These are phyloP conservation scores for Sarcophaga carnaria DNA, from an alignment of 2,888 invertebrate species.

Conservation along the genomic window DNA sequence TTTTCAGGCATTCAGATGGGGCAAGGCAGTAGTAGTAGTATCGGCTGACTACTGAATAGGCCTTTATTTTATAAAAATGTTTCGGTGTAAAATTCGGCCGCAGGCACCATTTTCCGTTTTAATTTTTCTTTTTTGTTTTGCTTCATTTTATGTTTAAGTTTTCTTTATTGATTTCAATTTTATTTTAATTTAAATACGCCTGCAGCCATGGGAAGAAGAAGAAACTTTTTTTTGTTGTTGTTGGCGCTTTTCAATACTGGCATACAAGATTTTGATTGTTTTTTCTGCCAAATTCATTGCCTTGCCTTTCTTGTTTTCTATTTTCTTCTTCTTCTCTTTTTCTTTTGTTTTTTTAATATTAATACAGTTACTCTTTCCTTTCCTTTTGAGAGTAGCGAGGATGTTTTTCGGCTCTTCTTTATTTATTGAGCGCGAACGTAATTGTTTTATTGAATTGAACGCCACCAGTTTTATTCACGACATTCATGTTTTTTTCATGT, in stretches of 20 bases:
- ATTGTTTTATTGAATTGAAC: too few species aligned
- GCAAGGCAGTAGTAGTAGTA: too few species aligned
- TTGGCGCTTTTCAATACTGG: slow-evolving; percentile 17
- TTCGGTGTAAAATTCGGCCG: slow-evolving; percentile 50
- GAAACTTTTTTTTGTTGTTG: slow-evolving; percentile 11
- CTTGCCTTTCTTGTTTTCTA: slow-evolving; percentile 7
- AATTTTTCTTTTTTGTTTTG: slow-evolving; percentile 38
- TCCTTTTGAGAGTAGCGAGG: neutral
- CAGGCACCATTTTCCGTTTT: slow-evolving; percentile 69
- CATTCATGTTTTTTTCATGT: slow-evolving; percentile 30
- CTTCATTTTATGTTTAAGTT: slow-evolving; percentile 60
- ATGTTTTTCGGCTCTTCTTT: slow-evolving; percentile 4
- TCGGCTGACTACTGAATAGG: neutral
- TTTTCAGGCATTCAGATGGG: neutral
- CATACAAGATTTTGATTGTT: too few species aligned
- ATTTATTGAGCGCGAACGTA: too few species aligned
- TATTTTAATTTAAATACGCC: slow-evolving; percentile 67
- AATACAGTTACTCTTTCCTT: too few species aligned
- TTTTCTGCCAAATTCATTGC: too few species aligned
- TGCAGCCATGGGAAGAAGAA: slow-evolving; percentile 44
- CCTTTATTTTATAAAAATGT: neutral
- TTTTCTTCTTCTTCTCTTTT: slow-evolving; percentile 21
- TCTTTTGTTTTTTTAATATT: neutral
- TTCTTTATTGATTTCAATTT: slow-evolving; percentile 67
- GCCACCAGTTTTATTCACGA: too few species aligned